Percentiles rank a stretch among this genome's conserved stretches.
Conservation (phyloP, 2,113 vertebrate species). For the Notiomystis cincta region DNA sequence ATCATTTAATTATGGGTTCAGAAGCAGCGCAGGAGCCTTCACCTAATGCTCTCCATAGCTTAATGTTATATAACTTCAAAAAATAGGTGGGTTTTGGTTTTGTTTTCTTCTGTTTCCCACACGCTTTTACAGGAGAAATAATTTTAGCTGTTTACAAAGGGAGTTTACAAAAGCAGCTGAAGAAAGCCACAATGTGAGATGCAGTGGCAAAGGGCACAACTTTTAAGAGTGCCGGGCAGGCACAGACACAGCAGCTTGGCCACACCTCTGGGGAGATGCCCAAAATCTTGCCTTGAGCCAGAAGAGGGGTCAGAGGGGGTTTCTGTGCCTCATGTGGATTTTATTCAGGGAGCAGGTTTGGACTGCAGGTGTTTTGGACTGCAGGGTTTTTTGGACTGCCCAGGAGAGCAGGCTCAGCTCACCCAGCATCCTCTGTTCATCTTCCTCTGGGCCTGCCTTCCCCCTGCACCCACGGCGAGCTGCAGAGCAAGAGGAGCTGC, state of each 20-base stretch:
- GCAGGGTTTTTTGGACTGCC: not conserved
- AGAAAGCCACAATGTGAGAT: not conserved
- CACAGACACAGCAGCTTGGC: not conserved
- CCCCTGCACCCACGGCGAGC: no score
- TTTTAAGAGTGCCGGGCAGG: not conserved
- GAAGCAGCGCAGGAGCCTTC: not conserved
- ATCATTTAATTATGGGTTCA: not conserved
- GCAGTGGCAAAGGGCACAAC: not conserved
- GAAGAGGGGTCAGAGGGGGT: not conserved
- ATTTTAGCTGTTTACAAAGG: not conserved
- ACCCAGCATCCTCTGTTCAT: not conserved
- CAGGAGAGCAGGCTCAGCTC: not conserved
- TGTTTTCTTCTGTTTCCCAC: not conserved
- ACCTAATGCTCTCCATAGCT: not conserved
- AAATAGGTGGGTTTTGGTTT: not conserved
- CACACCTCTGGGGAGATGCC: not conserved
- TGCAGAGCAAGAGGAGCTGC: not conserved
- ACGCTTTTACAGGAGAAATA: not conserved
- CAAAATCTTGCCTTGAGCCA: not conserved
- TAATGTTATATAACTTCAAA: not conserved
- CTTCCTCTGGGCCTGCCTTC: not conserved
- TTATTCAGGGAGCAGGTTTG: not conserved
- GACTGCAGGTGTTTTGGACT: not conserved
- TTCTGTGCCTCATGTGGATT: not conserved
- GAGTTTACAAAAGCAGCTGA: not conserved